Percentiles rank a stretch among this genome's conserved stretches.
These are phyloP conservation scores for Lumbricus terrestris DNA, from an alignment of 2,888 invertebrate genomes.

Conservation along the genomic window DNA sequence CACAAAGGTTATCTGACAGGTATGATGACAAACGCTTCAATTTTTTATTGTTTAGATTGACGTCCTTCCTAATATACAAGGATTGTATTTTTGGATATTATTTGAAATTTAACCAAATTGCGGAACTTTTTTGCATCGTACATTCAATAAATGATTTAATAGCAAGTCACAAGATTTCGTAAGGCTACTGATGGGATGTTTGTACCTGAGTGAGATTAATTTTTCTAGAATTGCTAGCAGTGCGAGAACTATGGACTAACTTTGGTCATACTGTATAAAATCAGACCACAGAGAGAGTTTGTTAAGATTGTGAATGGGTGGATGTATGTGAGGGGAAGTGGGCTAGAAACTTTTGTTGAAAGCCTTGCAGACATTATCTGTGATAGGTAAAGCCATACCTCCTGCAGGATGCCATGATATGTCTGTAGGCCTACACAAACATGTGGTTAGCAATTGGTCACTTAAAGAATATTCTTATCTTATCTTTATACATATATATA, in stretches of 20 bases:
- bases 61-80: not conserved
- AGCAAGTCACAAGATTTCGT: not conserved
- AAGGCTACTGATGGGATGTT: not conserved
- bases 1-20: constrained; percentile 79
- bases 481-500: too few species aligned
- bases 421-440: not conserved
- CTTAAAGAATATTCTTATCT: too few species aligned
- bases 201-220: not conserved
- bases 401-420: not conserved
- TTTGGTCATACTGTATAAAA: not conserved
- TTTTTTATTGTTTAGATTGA: not conserved
- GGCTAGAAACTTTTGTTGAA: not conserved
- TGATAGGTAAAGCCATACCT: not conserved
- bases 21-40: not conserved
- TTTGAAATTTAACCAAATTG: not conserved
- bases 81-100: not conserved
- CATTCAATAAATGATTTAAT: not conserved
- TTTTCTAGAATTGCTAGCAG: not conserved
- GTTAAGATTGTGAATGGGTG: not conserved
- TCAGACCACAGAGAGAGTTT: not conserved
- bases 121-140: not conserved
- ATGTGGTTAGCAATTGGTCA: too few species aligned
- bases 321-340: not conserved
- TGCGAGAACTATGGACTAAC: not conserved
- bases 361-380: not conserved